Conservation (phyloP, 2,797 vertebrate species). For the Sebastolobus alascanus region DNA sequence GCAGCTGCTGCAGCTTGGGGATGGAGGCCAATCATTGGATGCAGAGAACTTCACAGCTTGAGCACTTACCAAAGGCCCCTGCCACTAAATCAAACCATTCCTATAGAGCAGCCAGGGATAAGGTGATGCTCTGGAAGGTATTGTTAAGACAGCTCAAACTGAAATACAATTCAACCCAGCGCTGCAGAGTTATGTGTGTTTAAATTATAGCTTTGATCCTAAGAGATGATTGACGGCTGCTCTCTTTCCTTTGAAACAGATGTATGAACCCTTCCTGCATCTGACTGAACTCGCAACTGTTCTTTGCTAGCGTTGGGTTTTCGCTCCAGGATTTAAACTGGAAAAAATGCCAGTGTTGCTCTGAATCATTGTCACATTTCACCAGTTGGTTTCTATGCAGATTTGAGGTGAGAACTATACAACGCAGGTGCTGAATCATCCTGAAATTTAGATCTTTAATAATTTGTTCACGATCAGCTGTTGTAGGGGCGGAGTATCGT, state of each 20-base stretch:
- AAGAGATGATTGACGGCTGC: slow-evolving; percentile 43
- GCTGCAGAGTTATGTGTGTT: slow-evolving; percentile 31
- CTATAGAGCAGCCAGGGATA: slow-evolving; percentile 14
- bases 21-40: slow-evolving; percentile 52
- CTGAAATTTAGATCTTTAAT: neutral
- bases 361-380: neutral
- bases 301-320: neutral
- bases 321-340: slow-evolving; percentile 4
- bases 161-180: neutral
- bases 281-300: neutral
- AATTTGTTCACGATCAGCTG: neutral
- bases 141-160: slow-evolving; percentile 6
- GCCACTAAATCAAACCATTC: slow-evolving; percentile 46
- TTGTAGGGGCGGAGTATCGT: no score
- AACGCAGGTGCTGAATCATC: neutral
- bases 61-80: slow-evolving; percentile 46
- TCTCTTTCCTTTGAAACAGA: slow-evolving; percentile 33
- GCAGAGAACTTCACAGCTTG: slow-evolving; percentile 54
- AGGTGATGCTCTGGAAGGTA: slow-evolving; percentile 25
- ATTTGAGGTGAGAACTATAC: neutral
- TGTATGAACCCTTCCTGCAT: neutral
- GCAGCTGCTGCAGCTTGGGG: slow-evolving; percentile 61
- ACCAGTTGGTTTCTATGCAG: neutral
- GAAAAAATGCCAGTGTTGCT: neutral
- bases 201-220: slow-evolving; percentile 35